Percentiles rank a stretch among this genome's conserved stretches.
Evolutionary conservation across 2,797 vertebrate genomes (phyloP).

Genomic region (Hydrophis major): DNA sequence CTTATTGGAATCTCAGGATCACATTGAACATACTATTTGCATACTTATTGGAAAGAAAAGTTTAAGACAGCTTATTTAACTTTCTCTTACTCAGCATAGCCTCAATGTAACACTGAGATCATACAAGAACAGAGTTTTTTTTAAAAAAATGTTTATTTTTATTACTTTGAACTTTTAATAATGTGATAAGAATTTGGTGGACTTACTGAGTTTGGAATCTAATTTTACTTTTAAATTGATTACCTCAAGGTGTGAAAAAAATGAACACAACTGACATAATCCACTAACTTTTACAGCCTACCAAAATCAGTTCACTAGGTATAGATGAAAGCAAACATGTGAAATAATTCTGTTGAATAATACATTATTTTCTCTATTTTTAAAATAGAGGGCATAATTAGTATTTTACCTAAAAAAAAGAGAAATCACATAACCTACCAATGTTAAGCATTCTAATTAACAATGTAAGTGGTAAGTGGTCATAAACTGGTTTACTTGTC

Average conservation of each 20-base stretch:
- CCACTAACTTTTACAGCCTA: neutral
- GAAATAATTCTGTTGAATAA: neutral
- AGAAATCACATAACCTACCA: neutral
- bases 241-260: neutral
- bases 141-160: neutral
- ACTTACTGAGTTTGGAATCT: neutral
- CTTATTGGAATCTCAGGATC: neutral
- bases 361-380: constrained; percentile 11
- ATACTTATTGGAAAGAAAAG: neutral
- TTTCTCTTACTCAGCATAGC: neutral
- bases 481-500: neutral
- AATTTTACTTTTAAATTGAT: constrained; percentile 16
- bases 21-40: neutral
- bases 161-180: neutral
- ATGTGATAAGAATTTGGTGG: neutral
- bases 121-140: neutral
- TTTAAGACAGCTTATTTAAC: neutral
- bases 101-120: neutral
- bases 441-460: neutral
- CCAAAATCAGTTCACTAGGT: neutral
- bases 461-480: neutral
- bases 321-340: neutral
- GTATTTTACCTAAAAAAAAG: neutral
- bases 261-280: constrained; percentile 3
- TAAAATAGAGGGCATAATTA: neutral